Percentiles rank a stretch among this genome's conserved stretches.
Conservation (phyloP, 2,797 vertebrate species). For the Karalla daura region DNA sequence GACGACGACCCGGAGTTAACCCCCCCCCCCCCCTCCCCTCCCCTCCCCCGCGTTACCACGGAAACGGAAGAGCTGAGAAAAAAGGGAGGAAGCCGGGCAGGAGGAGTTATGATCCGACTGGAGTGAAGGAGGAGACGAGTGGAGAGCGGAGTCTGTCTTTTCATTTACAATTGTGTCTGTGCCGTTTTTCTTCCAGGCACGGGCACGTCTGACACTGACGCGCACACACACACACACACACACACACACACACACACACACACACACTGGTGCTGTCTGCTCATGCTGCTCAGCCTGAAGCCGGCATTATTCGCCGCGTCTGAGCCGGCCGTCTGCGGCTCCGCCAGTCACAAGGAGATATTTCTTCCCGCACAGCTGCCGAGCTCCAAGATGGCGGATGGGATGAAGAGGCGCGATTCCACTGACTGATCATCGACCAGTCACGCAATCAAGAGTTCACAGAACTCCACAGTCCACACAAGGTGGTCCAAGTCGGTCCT, state of each 20-base stretch:
- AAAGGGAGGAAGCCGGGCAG: conserved; percentile 75
- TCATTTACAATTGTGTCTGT: conserved; percentile 52
- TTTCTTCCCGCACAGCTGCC: conserved; percentile 59
- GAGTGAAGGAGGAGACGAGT: conserved; percentile 50
- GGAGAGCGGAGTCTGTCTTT: conserved; percentile 50
- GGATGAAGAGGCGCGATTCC: too few species aligned
- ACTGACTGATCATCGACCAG: too few species aligned
- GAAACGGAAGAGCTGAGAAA: conserved; percentile 77
- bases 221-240: conserved; percentile 3
- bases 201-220: conserved; percentile 15
- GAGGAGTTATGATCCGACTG: conserved; percentile 73
- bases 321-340: conserved; percentile 43
- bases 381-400: conserved; percentile 45
- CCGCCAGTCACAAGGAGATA: conserved; percentile 50
- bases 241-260: conserved; percentile 4
- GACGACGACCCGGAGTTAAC: conserved; percentile 80
- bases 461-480: too few species aligned
- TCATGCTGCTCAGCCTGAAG: conserved; percentile 29
- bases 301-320: conserved; percentile 36
- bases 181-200: conserved; percentile 43
- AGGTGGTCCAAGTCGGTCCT: too few species aligned
- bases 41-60: conserved; percentile 71
- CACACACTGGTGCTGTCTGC: conserved; percentile 13
- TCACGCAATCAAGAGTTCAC: too few species aligned
- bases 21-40: too few species aligned